phyloP scores from a whole-genome alignment of 2,113 vertebrate species.

The Aspidoscelis tigris region DNA sequence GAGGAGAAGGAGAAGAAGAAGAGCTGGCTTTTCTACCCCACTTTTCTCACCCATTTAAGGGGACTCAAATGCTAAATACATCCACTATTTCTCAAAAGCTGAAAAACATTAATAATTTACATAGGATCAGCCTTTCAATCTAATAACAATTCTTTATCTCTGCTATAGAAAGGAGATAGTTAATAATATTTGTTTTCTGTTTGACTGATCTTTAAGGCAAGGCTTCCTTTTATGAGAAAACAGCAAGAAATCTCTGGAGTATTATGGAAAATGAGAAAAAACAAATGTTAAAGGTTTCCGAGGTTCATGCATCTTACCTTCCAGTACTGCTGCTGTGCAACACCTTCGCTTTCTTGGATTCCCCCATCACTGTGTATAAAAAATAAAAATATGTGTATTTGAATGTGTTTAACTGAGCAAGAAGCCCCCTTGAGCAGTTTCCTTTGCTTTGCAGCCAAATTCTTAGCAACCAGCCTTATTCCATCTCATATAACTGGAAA shows the following conservation, averaged over 20 bases:
- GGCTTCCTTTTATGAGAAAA: slow-evolving; percentile 14
- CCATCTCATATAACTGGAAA: slow-evolving; percentile 28
- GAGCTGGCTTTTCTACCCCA: too few relatives aligned
- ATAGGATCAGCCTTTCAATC: neutral
- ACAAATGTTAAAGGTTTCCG: slow-evolving; percentile 36
- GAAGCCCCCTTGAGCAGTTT: slow-evolving; percentile 20
- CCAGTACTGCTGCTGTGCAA: slow-evolving; percentile 8
- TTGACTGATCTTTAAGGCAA: neutral
- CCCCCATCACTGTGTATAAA: slow-evolving; percentile 27
- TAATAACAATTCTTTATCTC: neutral
- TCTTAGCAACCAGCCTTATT: neutral
- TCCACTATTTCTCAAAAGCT: neutral
- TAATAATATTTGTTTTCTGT: neutral
- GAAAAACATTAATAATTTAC: neutral
- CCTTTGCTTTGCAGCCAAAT: slow-evolving; percentile 28
- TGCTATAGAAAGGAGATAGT: neutral
- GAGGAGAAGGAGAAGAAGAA: too few relatives aligned
- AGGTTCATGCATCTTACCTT: slow-evolving; percentile 21
- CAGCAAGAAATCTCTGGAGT: slow-evolving; percentile 9
- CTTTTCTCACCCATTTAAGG: too few relatives aligned
- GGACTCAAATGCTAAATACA: too few relatives aligned
- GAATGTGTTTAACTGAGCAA: neutral
- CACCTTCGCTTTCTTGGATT: neutral
- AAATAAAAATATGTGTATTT: slow-evolving; percentile 9
- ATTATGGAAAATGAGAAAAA: slow-evolving; percentile 19